Base-by-base conservation (phyloP, 64 coral and sea anemone species). In the Orbicella faveolata region DNA sequence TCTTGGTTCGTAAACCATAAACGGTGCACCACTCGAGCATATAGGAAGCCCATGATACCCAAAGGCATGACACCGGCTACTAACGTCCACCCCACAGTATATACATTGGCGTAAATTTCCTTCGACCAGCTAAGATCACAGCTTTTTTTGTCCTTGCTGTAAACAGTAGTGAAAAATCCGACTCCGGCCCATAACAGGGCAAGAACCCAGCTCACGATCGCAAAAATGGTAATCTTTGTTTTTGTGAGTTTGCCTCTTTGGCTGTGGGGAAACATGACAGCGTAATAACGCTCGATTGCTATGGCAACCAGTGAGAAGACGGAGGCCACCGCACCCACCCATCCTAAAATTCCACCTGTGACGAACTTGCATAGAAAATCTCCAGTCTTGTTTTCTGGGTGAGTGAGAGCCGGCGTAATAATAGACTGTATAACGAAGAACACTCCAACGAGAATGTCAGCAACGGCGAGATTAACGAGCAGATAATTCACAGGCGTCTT, bases 401-500 rank as follows among this genome's bases (percentile, higher is more conserved):
- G 75, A 1, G 35, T 55, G n/a, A 73, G 39, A 25, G 75, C 6
- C 21, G 63, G 75, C 14, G 72, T 67, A 6, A 89, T 52, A 12
- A 89, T 70, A 61, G 41, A 79, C 26, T 79, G 57, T 23, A 76
- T 63, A 15, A 37, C 33, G 6, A 89, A 55, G 44, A 89, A 89
- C 2, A 89, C 34, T 6, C 76, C 33, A 17, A 89, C 76, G 13
- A 79, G 61, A 0, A 61, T 79, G 19, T 89, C 87, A 14, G 87
- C 63, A 16, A 79, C 39, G 3, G 87, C 87, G 4, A 89, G 75
- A 61, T 89, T 89, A 23, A 89, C 74, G 15, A 89, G 77, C 13
- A 89, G 57, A 63, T 79, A 89, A 61, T 89, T 89, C 21, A 89
- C 77, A 11, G 87, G 87, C 55, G 74, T 63, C 62, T 79, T 77